Percentiles rank a stretch among this genome's conserved stretches.
These are phyloP conservation scores for Malthinus flaveolus DNA, from an alignment of 2,888 invertebrate species.

Conservation along the genomic window DNA sequence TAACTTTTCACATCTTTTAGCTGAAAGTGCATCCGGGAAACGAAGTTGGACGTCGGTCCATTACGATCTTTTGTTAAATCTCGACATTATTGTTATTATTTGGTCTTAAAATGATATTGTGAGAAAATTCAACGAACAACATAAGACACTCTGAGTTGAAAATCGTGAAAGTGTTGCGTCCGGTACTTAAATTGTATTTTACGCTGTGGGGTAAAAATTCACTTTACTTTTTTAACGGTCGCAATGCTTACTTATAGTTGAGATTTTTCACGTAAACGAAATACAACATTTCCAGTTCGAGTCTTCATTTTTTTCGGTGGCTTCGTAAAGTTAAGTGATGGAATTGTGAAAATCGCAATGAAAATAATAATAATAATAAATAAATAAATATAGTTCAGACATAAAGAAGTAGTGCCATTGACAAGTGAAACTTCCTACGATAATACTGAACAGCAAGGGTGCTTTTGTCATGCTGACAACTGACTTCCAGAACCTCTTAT, in stretches of 20 bases:
- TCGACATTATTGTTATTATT: conserved; percentile 37
- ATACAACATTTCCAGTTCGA: conserved; percentile 3
- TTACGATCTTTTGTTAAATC: conserved; percentile 37
- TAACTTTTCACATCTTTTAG: conserved; percentile 15
- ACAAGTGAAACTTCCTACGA: conserved; percentile 47
- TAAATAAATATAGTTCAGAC: conserved; percentile 45
- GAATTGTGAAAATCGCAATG: neutral
- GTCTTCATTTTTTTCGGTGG: too few species aligned
- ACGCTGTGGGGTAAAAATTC: conserved; percentile 40
- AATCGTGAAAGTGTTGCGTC: conserved; percentile 49
- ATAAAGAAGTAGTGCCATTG: conserved; percentile 47
- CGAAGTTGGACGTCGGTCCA: conserved; percentile 27
- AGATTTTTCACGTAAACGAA: neutral
- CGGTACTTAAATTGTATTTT: conserved; percentile 53
- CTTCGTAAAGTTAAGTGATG: too few species aligned
- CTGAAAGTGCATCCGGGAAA: conserved; percentile 17
- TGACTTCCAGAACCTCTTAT: conserved; percentile 39
- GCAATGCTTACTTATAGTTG: too few species aligned
- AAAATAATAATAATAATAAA: conserved; percentile 37
- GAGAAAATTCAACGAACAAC: conserved; percentile 35
- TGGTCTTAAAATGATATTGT: conserved; percentile 40
- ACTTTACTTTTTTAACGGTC: too few species aligned
- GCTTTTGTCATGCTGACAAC: conserved; percentile 40
- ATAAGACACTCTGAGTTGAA: conserved; percentile 37
- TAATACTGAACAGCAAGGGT: conserved; percentile 41